These are phyloP conservation scores for Pheosia gnoma DNA, from an alignment of 2,888 invertebrate genomes.

Conservation along the genomic window DNA sequence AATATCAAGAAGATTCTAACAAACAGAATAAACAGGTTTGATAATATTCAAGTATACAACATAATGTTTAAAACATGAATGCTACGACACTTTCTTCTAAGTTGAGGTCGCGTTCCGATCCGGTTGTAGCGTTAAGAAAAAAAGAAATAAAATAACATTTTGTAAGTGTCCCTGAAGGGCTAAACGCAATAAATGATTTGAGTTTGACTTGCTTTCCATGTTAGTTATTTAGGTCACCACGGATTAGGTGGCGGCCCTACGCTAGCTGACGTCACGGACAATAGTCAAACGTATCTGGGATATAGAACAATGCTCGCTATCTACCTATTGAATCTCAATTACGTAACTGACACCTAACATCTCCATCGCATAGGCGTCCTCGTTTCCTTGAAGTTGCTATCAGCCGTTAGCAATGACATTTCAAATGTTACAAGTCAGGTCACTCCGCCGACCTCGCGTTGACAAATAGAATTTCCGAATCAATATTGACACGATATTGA, in stretches of 20 bases:
- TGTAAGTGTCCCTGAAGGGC: too few relatives aligned
- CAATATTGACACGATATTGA: conserved; percentile 23
- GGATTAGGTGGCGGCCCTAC: conserved; percentile 18
- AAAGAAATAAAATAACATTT: too few relatives aligned
- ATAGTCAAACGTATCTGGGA: conserved; percentile 47
- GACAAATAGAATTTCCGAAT: conserved; percentile 40
- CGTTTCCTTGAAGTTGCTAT: conserved; percentile 36
- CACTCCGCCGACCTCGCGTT: conserved; percentile 32
- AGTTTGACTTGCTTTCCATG: too few relatives aligned
- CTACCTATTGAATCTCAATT: conserved; percentile 62
- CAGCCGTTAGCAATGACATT: conserved; percentile 51
- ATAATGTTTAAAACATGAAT: too few relatives aligned
- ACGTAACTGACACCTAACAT: conserved; percentile 68
- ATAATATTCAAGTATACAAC: not conserved
- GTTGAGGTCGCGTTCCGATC: too few relatives aligned
- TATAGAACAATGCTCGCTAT: conserved; percentile 69
- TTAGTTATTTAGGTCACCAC: too few relatives aligned
- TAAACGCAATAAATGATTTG: too few relatives aligned
- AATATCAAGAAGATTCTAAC: not conserved
- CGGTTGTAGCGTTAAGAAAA: too few relatives aligned
- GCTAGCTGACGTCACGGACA: conserved; percentile 48
- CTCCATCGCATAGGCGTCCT: conserved; percentile 48
- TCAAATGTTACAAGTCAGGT: conserved; percentile 37
- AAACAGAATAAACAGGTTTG: not conserved
- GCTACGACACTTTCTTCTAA: too few relatives aligned